Evolutionary conservation across 1,140 invertebrate genomes (phyloP).

Genomic region (Nomia melanderi): DNA sequence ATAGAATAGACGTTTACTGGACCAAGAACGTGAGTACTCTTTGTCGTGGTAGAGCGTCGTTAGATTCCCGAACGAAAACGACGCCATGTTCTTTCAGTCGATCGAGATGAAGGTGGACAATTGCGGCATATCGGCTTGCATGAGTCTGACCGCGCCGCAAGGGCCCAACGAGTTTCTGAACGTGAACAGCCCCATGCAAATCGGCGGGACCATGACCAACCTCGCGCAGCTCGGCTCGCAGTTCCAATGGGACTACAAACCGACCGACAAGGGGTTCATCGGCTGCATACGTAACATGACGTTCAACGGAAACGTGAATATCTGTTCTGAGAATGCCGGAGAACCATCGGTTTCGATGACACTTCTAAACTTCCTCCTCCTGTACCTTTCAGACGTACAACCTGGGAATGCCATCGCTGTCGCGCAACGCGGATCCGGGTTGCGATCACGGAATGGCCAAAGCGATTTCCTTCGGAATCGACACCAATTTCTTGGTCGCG

Average conservation of each 20-base stretch:
- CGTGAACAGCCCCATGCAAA: conserved; percentile 92
- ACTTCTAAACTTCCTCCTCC: too few relatives aligned
- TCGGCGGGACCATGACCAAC: conserved; percentile 89
- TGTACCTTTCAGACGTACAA: conserved; percentile 85
- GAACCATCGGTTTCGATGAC: too few relatives aligned
- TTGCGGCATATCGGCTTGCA: conserved; percentile 87
- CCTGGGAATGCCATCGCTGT: conserved; percentile 86
- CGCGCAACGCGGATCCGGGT: conserved; percentile 85
- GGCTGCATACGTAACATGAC: conserved; percentile 94
- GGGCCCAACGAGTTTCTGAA: conserved; percentile 90
- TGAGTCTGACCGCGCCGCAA: conserved; percentile 85
- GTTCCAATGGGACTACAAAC: conserved; percentile 85
- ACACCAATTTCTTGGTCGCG: conserved; percentile 91
- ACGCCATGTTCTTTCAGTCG: conserved; percentile 71
- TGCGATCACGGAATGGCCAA: conserved; percentile 86
- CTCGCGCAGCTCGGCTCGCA: conserved; percentile 82
- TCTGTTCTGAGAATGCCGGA: too few relatives aligned
- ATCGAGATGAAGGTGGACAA: conserved; percentile 90
- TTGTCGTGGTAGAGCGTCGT: too few relatives aligned
- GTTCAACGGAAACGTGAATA: conserved; percentile 87
- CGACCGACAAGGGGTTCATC: conserved; percentile 85
- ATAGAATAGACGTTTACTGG: conserved; percentile 91
- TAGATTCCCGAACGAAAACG: too few relatives aligned
- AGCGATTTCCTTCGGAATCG: conserved; percentile 89
- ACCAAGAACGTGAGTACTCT: conserved; percentile 83